Conservation (phyloP, 2,113 vertebrate species). For the Petromus typicus region DNA sequence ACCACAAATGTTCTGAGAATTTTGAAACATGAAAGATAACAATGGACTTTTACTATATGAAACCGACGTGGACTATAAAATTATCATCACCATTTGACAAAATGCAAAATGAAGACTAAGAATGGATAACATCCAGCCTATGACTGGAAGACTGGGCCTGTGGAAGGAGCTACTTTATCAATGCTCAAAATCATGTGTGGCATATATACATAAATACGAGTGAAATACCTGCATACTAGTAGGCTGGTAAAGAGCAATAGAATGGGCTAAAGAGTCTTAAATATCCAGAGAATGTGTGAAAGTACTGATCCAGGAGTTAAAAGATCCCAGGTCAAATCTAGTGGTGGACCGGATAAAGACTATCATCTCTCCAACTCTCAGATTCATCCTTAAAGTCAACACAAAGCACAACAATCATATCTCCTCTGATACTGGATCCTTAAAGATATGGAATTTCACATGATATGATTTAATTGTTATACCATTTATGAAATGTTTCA, state of each 20-base stretch:
- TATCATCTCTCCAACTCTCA: background rate
- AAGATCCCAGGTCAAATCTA: background rate
- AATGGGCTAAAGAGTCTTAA: background rate
- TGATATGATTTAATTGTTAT: background rate
- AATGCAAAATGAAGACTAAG: background rate
- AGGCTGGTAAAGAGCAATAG: background rate
- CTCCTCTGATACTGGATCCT: background rate
- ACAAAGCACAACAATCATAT: background rate
- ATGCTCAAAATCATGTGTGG: background rate
- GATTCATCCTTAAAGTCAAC: background rate
- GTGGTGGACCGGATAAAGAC: background rate
- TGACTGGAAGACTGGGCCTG: background rate
- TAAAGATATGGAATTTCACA: conserved; percentile 10
- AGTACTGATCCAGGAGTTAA: background rate
- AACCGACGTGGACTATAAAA: background rate
- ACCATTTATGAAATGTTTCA: background rate
- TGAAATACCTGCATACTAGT: background rate
- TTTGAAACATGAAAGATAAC: background rate
- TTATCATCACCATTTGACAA: background rate
- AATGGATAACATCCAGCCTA: background rate
- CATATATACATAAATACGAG: background rate
- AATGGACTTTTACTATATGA: background rate
- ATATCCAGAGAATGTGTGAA: background rate
- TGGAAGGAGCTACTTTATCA: background rate
- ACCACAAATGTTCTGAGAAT: background rate